Evolutionary conservation across 2,888 invertebrate species (phyloP).

Genomic region (Dynastes maya): DNA sequence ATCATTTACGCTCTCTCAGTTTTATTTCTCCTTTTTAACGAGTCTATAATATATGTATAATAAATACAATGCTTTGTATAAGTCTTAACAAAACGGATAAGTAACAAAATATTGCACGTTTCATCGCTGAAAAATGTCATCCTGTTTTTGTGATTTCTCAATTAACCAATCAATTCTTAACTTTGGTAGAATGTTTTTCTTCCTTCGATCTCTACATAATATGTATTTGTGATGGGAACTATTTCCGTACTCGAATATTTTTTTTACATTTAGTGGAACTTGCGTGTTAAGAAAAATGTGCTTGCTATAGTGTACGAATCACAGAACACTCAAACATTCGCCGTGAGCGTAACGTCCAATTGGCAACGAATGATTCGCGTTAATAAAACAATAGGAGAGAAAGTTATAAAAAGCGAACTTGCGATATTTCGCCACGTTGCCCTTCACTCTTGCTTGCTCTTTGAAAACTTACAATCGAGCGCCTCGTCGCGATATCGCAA

Average conservation of each 20-base stretch:
- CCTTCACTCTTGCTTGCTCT: conserved; percentile 17
- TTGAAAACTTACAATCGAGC: conserved; percentile 41
- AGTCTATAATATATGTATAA: conserved; percentile 28
- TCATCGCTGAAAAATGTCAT: conserved; percentile 31
- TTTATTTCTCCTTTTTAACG: conserved; percentile 21
- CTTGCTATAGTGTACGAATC: conserved; percentile 47
- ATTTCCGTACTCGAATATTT: conserved; percentile 23
- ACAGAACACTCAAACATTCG: conserved; percentile 45
- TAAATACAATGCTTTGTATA: conserved; percentile 43
- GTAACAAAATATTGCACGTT: conserved; percentile 58
- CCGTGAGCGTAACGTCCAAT: conserved; percentile 60
- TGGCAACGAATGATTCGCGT: conserved; percentile 59
- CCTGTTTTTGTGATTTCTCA: not conserved
- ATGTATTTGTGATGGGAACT: not conserved
- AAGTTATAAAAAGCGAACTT: conserved; percentile 56
- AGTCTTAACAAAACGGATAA: conserved; percentile 45
- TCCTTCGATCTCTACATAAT: not conserved
- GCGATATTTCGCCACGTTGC: conserved; percentile 61
- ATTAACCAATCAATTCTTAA: not conserved
- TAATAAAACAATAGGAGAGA: conserved; percentile 20
- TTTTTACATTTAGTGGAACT: conserved; percentile 34
- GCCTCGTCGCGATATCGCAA: conserved; percentile 65
- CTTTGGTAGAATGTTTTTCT: conserved; percentile 33
- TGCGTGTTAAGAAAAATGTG: conserved; percentile 30
- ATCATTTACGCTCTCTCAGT: conserved; percentile 44